phyloP scores from a whole-genome alignment of 2,888 invertebrate genomes.

The Hanleya hanleyi region DNA sequence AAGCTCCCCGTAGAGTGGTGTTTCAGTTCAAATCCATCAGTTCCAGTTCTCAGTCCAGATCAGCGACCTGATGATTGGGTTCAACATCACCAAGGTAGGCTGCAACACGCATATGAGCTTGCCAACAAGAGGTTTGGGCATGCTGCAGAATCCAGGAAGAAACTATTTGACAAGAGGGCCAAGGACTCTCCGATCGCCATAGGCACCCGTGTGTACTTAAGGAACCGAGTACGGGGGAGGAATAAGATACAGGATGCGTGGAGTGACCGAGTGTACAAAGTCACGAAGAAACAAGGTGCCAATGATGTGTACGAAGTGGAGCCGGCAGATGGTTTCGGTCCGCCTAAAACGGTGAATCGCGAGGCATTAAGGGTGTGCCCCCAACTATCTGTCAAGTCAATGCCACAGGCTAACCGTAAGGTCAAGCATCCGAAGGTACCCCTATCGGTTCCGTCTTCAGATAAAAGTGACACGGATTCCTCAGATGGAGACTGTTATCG shows the following conservation, averaged over 20 bases:
- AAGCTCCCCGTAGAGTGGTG: not conserved
- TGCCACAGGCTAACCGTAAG: no score
- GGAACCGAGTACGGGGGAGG: not conserved
- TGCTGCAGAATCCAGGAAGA: not conserved
- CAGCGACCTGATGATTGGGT: not conserved
- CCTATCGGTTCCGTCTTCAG: no score
- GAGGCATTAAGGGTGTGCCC: not conserved
- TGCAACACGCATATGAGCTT: not conserved
- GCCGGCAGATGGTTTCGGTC: not conserved
- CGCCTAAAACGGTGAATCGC: not conserved
- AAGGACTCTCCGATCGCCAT: not conserved
- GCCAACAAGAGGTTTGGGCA: not conserved
- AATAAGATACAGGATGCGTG: constrained; percentile 2
- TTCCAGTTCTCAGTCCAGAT: not conserved
- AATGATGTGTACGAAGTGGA: not conserved
- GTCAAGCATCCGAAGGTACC: no score
- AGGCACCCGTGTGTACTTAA: not conserved
- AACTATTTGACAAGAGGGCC: not conserved
- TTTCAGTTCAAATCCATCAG: not conserved
- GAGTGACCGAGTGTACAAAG: not conserved
- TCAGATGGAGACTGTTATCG: no score
- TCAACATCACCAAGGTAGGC: not conserved
- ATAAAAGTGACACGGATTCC: no score
- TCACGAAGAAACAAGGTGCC: not conserved
- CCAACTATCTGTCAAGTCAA: no score